These are phyloP conservation scores for Raja brachyura DNA, from an alignment of 2,113 vertebrate genomes.

Conservation along the genomic window DNA sequence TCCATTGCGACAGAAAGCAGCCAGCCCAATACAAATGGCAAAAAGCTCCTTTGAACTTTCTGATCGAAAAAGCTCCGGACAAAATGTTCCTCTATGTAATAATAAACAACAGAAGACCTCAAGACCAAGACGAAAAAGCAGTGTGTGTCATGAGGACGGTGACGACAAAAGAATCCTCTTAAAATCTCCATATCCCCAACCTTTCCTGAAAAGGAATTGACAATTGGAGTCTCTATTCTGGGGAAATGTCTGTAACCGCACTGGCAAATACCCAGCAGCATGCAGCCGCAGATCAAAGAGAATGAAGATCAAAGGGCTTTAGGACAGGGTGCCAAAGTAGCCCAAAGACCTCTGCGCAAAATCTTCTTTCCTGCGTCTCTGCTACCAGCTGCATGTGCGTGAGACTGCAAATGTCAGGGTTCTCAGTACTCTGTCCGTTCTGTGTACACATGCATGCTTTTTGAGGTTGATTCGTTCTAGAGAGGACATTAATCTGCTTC, in stretches of 20 bases:
- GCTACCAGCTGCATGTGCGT: background rate
- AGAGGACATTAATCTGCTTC: background rate
- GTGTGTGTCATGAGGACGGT: slow-evolving; percentile 6
- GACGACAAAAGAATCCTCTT: background rate
- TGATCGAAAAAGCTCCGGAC: background rate
- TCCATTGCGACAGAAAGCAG: background rate
- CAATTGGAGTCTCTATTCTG: slow-evolving; percentile 31
- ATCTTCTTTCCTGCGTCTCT: background rate
- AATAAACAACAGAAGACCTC: background rate
- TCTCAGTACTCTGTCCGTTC: background rate
- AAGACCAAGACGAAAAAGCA: slow-evolving; percentile 11
- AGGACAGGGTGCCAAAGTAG: slow-evolving; percentile 16
- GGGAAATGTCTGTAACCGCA: slow-evolving; percentile 24
- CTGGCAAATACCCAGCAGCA: slow-evolving; percentile 25
- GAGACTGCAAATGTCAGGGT: background rate
- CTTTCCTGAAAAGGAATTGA: background rate
- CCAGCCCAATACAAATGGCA: background rate
- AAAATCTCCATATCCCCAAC: background rate
- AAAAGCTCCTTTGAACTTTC: background rate
- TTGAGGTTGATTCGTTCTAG: background rate
- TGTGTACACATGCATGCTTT: background rate
- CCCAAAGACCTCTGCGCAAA: background rate
- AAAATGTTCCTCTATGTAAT: background rate
- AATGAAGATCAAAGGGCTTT: slow-evolving; percentile 25
- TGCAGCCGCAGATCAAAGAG: slow-evolving; percentile 15